phyloP scores from a whole-genome alignment of 2,113 vertebrate genomes.

The Pollimyrus isidori region DNA sequence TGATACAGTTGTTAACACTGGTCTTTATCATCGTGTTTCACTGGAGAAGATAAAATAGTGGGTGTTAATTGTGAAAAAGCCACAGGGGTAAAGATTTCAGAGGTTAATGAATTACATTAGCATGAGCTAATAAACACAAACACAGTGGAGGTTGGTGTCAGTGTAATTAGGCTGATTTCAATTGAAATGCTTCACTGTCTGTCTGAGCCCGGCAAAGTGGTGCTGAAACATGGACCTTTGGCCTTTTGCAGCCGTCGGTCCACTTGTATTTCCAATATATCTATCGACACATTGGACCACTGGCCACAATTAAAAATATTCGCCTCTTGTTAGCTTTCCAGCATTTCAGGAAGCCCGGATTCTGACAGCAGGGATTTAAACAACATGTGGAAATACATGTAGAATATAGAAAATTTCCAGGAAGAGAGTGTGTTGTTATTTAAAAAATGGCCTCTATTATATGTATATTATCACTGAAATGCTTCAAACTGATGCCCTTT shows the following conservation, averaged over 20 bases:
- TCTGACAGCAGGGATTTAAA: not conserved
- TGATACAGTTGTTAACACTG: not conserved
- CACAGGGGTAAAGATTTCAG: not conserved
- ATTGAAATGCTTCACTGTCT: not conserved
- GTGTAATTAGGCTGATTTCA: conserved; percentile 8
- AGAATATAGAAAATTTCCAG: not conserved
- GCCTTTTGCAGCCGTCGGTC: no score
- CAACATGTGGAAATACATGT: not conserved
- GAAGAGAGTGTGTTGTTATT: not conserved
- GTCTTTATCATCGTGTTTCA: not conserved
- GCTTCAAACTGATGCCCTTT: not conserved
- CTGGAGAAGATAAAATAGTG: not conserved
- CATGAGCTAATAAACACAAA: not conserved
- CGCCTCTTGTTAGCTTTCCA: conserved; percentile 21
- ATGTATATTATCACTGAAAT: not conserved
- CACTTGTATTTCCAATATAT: conserved; percentile 10
- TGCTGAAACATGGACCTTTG: not conserved
- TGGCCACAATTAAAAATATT: conserved; percentile 32
- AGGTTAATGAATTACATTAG: not conserved
- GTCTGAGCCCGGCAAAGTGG: not conserved
- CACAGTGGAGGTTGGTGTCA: not conserved
- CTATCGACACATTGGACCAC: conserved; percentile 21
- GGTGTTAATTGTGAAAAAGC: not conserved
- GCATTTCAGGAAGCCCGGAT: conserved; percentile 24
- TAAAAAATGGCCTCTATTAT: not conserved